Evolutionary conservation across 2,797 vertebrate genomes (phyloP), one percentile per base, ranked within the genome.

Genomic region (Cryptoprocta ferox): DNA sequence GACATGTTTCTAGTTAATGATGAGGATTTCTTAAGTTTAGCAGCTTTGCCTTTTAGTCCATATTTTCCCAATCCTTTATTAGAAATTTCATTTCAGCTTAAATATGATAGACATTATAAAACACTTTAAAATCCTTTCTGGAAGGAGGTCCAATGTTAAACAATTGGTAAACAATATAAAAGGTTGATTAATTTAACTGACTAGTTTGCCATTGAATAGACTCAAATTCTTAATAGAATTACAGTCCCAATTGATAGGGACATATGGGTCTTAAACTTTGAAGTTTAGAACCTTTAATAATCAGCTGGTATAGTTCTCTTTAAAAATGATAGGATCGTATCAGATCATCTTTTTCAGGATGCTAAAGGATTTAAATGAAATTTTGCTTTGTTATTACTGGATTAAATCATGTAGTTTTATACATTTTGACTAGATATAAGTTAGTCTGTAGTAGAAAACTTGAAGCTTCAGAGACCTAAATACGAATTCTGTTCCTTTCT

Each of bases 401-500:
- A 68, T 95, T 88, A 94, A 71, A 92, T 82, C 28, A 83, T 15
- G 0, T 28, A 56, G 19, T 94, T 95, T 63, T 79, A 65, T 32
- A 39, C 32, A 82, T 76, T 78, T 94, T 89, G 35, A 35, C 56
- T 76, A 37, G 24, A 78, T 70, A 6, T 71, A 91, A 73, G 30
- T 39, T 42, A 50, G 26, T 37, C 48, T 37, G 26, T 28, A 65
- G 42, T 42, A 89, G 39, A 93, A 35, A 68, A 78, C 21, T 48
- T 78, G 45, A 94, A 89, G 26, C 7, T 84, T 89, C 37, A 83
- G 93, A 93, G 50, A 59, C 11, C 80, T 12, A 13, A 91, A 76
- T 59, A 71, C 56, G 50, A 78, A 90, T 87, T 84, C 71, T 37
- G 32, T 94, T 96, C 48, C 48, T 95, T 83, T 79, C 56, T 80